phyloP scores from a whole-genome alignment of 2,797 vertebrate species.

The Microctenopoma stevenorrisi region DNA sequence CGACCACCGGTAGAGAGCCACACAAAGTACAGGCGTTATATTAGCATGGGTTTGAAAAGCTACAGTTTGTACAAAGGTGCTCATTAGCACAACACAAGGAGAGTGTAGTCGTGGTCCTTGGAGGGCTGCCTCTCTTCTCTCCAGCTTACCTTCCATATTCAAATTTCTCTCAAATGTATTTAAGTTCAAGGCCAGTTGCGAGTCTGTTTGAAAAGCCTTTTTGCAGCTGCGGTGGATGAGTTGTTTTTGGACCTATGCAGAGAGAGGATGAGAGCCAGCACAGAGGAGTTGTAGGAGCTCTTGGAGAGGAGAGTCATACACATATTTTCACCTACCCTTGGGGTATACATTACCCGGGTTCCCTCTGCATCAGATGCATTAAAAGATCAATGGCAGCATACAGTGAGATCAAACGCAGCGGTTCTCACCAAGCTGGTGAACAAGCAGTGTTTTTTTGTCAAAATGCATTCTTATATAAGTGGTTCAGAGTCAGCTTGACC shows the following conservation, averaged over 20 bases:
- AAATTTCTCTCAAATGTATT: slow-evolving; percentile 76
- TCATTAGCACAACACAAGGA: slow-evolving; percentile 86
- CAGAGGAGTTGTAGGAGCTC: slow-evolving; percentile 41
- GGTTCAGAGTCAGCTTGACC: slow-evolving; percentile 14
- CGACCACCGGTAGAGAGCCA: slow-evolving; percentile 59
- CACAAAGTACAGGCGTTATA: slow-evolving; percentile 78
- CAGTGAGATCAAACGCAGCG: slow-evolving; percentile 56
- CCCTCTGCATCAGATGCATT: slow-evolving; percentile 65
- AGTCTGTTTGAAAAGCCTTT: slow-evolving; percentile 73
- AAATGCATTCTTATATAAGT: slow-evolving; percentile 32
- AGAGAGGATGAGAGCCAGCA: slow-evolving; percentile 29
- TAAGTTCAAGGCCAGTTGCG: slow-evolving; percentile 76
- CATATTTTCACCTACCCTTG: slow-evolving; percentile 59
- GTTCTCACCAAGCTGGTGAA: slow-evolving; percentile 50
- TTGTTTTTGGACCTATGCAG: slow-evolving; percentile 50
- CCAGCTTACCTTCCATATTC: slow-evolving; percentile 78
- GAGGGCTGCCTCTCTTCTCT: slow-evolving; percentile 76
- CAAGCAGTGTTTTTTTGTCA: slow-evolving; percentile 45
- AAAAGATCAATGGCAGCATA: slow-evolving; percentile 68
- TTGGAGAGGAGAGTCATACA: slow-evolving; percentile 27
- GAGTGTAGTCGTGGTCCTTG: slow-evolving; percentile 69
- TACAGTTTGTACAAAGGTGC: slow-evolving; percentile 79
- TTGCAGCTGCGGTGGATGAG: slow-evolving; percentile 38
- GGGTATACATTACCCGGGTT: slow-evolving; percentile 60
- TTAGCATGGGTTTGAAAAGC: slow-evolving; percentile 83